Base-by-base conservation (phyloP, 2,888 invertebrate species). In the Mythimna ferrago region DNA sequence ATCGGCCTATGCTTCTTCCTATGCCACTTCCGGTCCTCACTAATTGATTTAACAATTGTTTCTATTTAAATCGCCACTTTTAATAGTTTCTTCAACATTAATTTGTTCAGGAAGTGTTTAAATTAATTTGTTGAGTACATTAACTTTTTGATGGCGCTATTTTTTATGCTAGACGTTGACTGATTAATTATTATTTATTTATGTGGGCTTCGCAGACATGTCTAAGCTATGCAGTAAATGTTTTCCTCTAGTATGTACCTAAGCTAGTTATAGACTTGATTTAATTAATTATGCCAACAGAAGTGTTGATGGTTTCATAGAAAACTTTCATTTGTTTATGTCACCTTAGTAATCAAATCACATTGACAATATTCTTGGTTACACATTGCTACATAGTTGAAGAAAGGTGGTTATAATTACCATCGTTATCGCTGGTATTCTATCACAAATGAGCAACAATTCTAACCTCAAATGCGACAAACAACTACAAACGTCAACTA, bases 1-100 rank as follows among this genome's bases (percentile, higher is more conserved):
- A 89, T 82, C 81, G 84, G 84, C 84, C 82, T 88, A 89, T 91
- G 89, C 88, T 73, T 87, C 89, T 89, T 90, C 89, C 91, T 90
- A 86, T 86, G 69, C 79, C 75, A 78, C 89, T 91, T 91, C 91
- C 91, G 90, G 87, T 85, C 85, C 38, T 76, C 80, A 87, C 89
- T 91, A 92, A 92, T 92, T 87, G 86, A 87, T 85, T 80, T 86
- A 63, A 85, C 86, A 83, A 86, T 86, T 84, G 86, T 85, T 76
- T 86, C 71, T 86, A 82, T 87, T 86, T 86, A 87, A 87, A 86
- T 86, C 53, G 64, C 64, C 64, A 72, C 51, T 77, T 86, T 83
- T 75, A 83, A 75, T 81, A 71, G 80, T 77, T 80, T 73, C 76
- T 74, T 73, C 38, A 74, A 69, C 71, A 68, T 78, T 84, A 84